Conservation (phyloP, 2,113 vertebrate species). For the Laticauda colubrina region DNA sequence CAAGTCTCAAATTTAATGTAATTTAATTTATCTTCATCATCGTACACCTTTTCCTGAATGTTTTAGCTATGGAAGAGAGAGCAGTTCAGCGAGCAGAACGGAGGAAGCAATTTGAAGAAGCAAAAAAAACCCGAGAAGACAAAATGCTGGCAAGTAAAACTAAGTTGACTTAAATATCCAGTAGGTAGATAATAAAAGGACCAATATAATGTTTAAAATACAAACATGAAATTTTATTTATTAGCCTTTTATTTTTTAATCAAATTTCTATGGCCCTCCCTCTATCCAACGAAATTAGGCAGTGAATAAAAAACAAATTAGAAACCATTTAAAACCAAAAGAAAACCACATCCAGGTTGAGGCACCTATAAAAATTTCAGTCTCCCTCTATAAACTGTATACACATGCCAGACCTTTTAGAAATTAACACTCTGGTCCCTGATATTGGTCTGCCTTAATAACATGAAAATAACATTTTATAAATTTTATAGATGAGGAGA, state of each 20-base stretch:
- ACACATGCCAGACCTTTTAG: not conserved
- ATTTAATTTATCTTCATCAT: slow-evolving; percentile 22
- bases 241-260: not conserved
- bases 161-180: not conserved
- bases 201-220: not conserved
- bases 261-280: not conserved
- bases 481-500: not conserved
- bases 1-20: not conserved
- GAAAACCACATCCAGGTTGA: not conserved
- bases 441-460: not conserved
- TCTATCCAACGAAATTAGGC: not conserved
- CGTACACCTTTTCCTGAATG: slow-evolving; percentile 6
- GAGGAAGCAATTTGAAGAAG: slow-evolving; percentile 79
- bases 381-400: not conserved
- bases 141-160: slow-evolving; percentile 78
- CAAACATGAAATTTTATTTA: not conserved
- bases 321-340: not conserved
- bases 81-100: slow-evolving; percentile 78
- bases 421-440: not conserved
- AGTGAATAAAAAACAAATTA: not conserved
- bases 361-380: not conserved
- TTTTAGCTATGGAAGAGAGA: slow-evolving; percentile 89
- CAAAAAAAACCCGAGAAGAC: slow-evolving; percentile 79
- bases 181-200: not conserved
- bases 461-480: not conserved